Evolutionary conservation across 2,113 vertebrate genomes (phyloP), one percentile per base, ranked within the genome.

Genomic region (Poeciliopsis retropinna): DNA sequence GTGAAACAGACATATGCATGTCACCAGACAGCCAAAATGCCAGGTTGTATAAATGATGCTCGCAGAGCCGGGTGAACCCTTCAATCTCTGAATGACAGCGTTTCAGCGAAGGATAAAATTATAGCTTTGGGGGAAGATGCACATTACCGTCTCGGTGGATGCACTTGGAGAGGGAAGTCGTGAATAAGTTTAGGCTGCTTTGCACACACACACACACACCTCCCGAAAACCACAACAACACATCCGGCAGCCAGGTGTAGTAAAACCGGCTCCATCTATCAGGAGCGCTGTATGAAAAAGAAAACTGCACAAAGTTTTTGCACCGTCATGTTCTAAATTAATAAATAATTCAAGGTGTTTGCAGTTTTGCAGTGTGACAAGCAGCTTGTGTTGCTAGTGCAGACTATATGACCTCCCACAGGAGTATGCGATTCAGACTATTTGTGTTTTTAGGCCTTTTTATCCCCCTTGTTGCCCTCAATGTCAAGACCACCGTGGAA

Each of bases 401-500:
- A 74, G 71, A 77, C 67, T 31, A 60, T 63, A 81, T 41, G 34
- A 41, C 65, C 63, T 84, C 76, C 66, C 83, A 64, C 51, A n/a
- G 67, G 85, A 71, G 37, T 75, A 47, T 84, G 66, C 86, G 67
- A 87, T 84, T 86, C 72, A 75, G 80, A 51, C 85, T 91, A 90
- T 90, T 91, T 92, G 78, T 89, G 85, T 91, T 88, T 83, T 60
- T 13, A 31, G 67, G 76, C 70, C 74, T 41, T 75, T 60, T 84
- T 82, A 80, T 85, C 67, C 57, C 3, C 44, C 44, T 14, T 67
- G 30, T 60, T 85, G 83, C 80, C 82, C 80, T 81, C 72, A 5
- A 79, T 87, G 87, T 86, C 83, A 82, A 70, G 90, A 92, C 89
- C 92, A 92, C 91, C 88, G 73, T 83, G 86, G 60, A 66, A 79